Percentiles rank a stretch among this genome's conserved stretches.
Conservation (phyloP, 2,113 vertebrate species). For the Nothocercus nigrocapillus region DNA sequence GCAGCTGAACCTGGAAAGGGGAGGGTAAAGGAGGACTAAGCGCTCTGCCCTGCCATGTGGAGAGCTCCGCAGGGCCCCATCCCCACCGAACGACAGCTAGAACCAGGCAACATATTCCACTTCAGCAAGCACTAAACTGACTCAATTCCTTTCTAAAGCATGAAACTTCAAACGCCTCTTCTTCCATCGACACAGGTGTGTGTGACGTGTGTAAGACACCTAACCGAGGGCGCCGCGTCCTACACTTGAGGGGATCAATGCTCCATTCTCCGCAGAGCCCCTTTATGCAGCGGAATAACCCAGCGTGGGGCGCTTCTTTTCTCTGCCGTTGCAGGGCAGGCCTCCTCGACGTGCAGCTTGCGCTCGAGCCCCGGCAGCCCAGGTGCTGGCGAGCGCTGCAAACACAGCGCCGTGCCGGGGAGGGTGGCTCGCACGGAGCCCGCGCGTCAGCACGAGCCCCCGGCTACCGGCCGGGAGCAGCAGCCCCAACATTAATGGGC, state of each 20-base stretch:
- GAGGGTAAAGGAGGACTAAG: background rate
- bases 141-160: slow-evolving; percentile 53
- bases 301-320: slow-evolving; percentile 63
- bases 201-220: slow-evolving; percentile 70
- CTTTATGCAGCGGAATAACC: slow-evolving; percentile 67
- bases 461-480: slow-evolving; percentile 22
- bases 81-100: slow-evolving; percentile 56
- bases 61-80: slow-evolving; percentile 9
- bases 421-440: slow-evolving; percentile 15
- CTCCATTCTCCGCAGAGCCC: slow-evolving; percentile 66
- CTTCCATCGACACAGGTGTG: slow-evolving; percentile 57
- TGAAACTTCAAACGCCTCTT: slow-evolving; percentile 55
- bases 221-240: slow-evolving; percentile 56
- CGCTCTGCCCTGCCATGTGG: slow-evolving; percentile 41
- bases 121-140: slow-evolving; percentile 64
- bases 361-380: slow-evolving; percentile 47
- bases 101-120: slow-evolving; percentile 58
- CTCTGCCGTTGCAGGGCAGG: slow-evolving; percentile 69
- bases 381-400: slow-evolving; percentile 59
- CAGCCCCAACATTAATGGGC: background rate
- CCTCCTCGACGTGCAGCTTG: slow-evolving; percentile 56
- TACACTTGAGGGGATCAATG: slow-evolving; percentile 61
- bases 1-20: background rate
- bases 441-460: background rate
- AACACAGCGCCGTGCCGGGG: slow-evolving; percentile 57